phyloP scores from a whole-genome alignment of 2,797 vertebrate species.

The Cebuella pygmaea region DNA sequence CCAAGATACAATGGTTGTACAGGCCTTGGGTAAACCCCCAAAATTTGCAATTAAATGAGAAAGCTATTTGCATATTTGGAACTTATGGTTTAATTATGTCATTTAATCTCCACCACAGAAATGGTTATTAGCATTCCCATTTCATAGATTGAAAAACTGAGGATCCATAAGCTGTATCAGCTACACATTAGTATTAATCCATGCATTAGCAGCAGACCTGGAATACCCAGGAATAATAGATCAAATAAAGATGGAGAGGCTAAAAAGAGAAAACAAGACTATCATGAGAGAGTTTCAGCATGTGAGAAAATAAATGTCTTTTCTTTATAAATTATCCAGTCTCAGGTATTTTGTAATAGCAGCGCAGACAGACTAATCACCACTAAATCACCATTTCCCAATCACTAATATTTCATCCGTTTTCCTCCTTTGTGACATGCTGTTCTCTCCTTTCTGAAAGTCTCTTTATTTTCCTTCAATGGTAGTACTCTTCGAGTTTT shows the following conservation, averaged over 20 bases:
- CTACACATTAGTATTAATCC: background rate
- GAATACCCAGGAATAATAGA: background rate
- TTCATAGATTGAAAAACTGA: background rate
- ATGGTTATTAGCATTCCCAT: background rate
- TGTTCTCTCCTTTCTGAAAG: background rate
- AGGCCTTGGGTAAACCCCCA: background rate
- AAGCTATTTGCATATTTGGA: background rate
- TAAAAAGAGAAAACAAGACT: background rate
- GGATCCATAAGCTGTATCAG: background rate
- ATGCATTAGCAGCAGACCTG: background rate
- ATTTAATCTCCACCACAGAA: background rate
- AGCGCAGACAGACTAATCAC: background rate
- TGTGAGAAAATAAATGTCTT: background rate
- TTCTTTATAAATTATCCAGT: background rate
- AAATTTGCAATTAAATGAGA: background rate
- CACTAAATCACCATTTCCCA: background rate
- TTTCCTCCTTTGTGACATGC: background rate
- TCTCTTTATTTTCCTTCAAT: background rate
- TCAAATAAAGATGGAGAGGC: background rate
- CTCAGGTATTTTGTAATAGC: background rate
- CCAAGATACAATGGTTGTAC: background rate
- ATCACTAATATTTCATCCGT: background rate
- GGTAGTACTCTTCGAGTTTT: background rate
- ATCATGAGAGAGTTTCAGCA: background rate
- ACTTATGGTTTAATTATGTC: background rate